Conservation (phyloP, 2,113 vertebrate genomes). For the Chaetodon trifascialis region DNA sequence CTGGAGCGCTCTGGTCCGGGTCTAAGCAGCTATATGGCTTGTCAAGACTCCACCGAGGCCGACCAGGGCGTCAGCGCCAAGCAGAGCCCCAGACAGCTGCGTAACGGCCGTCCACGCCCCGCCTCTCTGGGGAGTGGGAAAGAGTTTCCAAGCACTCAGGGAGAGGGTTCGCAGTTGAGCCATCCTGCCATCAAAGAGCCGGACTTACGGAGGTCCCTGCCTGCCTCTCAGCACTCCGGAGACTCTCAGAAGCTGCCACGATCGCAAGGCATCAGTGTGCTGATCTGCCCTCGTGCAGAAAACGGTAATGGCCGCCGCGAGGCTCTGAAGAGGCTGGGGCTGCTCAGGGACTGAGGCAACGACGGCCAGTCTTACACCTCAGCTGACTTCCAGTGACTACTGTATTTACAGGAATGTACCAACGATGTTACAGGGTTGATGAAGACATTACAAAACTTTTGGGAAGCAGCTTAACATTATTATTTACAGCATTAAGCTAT, state of each 20-base stretch:
- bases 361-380: neutral
- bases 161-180: neutral
- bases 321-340: conserved; percentile 92
- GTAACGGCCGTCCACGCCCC: conserved; percentile 81
- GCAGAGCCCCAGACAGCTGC: conserved; percentile 70
- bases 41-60: conserved; percentile 16
- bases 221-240: conserved; percentile 45
- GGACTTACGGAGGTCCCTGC: conserved; percentile 51
- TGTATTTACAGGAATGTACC: conserved; percentile 3
- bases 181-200: conserved; percentile 39
- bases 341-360: conserved; percentile 87
- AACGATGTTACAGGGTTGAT: too few relatives aligned
- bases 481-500: conserved; percentile 1
- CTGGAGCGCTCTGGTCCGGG: conserved; percentile 85
- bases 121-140: conserved; percentile 83
- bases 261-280: conserved; percentile 88
- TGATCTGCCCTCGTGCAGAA: conserved; percentile 87
- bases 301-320: conserved; percentile 84
- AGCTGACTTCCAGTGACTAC: neutral
- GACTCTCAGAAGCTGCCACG: conserved; percentile 80
- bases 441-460: neutral
- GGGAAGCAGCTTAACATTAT: conserved; percentile 43
- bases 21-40: conserved; percentile 77
- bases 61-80: conserved; percentile 56
- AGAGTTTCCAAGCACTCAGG: conserved; percentile 81